Percentiles rank a stretch among this genome's conserved stretches.
These are phyloP conservation scores for Neosilurus mollespiculum DNA, from an alignment of 2,797 vertebrate genomes.

Conservation along the genomic window DNA sequence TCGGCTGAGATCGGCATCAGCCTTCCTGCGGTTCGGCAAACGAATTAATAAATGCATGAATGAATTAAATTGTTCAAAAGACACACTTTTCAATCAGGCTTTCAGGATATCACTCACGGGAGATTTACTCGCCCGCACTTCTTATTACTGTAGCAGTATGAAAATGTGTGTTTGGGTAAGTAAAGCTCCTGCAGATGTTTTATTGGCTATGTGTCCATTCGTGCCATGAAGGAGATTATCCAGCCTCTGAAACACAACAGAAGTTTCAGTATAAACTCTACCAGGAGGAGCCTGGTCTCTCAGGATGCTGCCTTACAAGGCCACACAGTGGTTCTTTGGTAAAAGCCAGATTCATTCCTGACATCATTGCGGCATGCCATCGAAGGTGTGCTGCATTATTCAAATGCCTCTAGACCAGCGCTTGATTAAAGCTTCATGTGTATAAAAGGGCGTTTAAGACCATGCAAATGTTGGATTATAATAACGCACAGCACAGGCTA, in stretches of 20 bases:
- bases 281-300: slow-evolving; percentile 1
- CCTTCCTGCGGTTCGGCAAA: no score
- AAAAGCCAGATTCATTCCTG: slow-evolving; percentile 23
- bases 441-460: background rate
- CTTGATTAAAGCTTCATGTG: background rate
- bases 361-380: slow-evolving; percentile 9
- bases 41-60: no score
- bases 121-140: background rate
- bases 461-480: background rate
- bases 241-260: slow-evolving; percentile 11
- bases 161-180: background rate
- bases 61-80: background rate
- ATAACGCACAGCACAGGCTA: background rate
- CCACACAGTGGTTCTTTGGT: background rate
- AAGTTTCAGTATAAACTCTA: slow-evolving; percentile 7
- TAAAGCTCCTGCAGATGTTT: background rate
- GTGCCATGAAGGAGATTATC: background rate
- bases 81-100: background rate
- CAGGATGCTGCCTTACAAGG: slow-evolving; percentile 37
- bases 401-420: slow-evolving; percentile 22
- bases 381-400: slow-evolving; percentile 38
- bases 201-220: background rate
- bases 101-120: background rate
- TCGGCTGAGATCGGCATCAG: no score
- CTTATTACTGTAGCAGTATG: background rate